Evolutionary conservation across 1,140 invertebrate genomes (phyloP).

Genomic region (Polypedilum vanderplanki): DNA sequence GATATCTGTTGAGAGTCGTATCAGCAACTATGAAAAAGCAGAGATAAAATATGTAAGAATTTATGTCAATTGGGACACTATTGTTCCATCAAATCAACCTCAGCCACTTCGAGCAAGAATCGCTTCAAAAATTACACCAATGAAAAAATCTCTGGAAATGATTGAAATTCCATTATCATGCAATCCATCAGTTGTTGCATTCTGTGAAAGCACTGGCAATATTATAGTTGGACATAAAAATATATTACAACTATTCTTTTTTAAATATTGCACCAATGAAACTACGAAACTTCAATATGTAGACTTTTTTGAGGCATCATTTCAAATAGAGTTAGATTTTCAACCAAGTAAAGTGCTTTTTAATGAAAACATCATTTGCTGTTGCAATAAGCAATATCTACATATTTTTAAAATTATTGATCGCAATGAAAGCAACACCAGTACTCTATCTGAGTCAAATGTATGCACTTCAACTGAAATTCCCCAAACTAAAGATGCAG

Average conservation of each 20-base stretch:
- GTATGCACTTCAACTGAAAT: neutral
- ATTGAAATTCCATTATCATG: constrained; percentile 29
- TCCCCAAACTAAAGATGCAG: neutral
- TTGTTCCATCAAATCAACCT: neutral
- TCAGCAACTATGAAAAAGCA: neutral
- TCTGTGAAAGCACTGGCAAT: constrained; percentile 24
- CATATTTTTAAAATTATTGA: constrained; percentile 25
- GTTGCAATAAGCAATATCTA: constrained; percentile 5
- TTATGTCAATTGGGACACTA: constrained; percentile 29
- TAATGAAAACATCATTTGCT: constrained; percentile 24
- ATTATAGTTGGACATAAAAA: constrained; percentile 11
- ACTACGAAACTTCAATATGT: constrained; percentile 30
- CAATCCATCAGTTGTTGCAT: neutral
- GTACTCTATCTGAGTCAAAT: neutral
- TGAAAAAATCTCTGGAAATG: constrained; percentile 30
- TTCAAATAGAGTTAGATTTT: constrained; percentile 29
- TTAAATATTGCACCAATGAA: constrained; percentile 29
- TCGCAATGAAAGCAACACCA: neutral
- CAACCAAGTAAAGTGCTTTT: constrained; percentile 14
- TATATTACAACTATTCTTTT: constrained; percentile 24
- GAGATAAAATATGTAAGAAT: constrained; percentile 20
- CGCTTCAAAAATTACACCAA: constrained; percentile 26
- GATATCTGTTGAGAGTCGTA: neutral
- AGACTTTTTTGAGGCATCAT: constrained; percentile 29
- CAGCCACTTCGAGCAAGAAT: constrained; percentile 29